Conservation (phyloP, 2,113 vertebrate genomes). For the Cacatua alba region DNA sequence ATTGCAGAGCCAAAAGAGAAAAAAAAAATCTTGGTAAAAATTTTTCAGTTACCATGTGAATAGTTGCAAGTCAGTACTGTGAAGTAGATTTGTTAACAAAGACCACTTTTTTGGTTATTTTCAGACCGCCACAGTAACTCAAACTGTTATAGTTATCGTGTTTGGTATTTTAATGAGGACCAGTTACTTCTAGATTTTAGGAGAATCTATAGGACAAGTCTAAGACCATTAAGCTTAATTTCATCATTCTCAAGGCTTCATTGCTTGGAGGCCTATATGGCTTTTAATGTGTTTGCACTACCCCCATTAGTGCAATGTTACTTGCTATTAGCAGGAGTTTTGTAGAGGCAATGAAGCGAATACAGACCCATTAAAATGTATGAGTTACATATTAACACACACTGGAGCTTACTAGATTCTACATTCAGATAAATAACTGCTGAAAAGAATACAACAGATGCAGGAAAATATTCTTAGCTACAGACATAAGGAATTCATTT, state of each 20-base stretch:
- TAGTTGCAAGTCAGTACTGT: background rate
- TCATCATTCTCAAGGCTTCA: background rate
- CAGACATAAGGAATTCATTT: background rate
- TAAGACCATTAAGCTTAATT: background rate
- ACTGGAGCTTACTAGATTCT: background rate
- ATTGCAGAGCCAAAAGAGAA: background rate
- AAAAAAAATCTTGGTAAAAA: background rate
- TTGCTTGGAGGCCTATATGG: background rate
- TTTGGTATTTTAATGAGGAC: background rate
- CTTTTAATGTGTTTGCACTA: background rate
- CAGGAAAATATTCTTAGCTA: slow-evolving; percentile 10
- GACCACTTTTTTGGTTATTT: background rate
- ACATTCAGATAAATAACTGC: background rate
- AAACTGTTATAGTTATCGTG: background rate
- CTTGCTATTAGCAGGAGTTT: background rate
- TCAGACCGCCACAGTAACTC: background rate
- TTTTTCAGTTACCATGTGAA: background rate
- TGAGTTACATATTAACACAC: background rate
- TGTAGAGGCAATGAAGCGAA: background rate
- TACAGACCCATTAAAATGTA: background rate
- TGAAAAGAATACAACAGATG: background rate
- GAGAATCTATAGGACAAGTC: background rate
- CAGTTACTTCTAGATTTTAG: background rate
- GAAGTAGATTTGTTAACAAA: background rate
- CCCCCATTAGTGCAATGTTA: background rate